These are phyloP conservation scores for Odontamblyopus rebecca DNA, from an alignment of 2,797 vertebrate genomes.

Conservation along the genomic window DNA sequence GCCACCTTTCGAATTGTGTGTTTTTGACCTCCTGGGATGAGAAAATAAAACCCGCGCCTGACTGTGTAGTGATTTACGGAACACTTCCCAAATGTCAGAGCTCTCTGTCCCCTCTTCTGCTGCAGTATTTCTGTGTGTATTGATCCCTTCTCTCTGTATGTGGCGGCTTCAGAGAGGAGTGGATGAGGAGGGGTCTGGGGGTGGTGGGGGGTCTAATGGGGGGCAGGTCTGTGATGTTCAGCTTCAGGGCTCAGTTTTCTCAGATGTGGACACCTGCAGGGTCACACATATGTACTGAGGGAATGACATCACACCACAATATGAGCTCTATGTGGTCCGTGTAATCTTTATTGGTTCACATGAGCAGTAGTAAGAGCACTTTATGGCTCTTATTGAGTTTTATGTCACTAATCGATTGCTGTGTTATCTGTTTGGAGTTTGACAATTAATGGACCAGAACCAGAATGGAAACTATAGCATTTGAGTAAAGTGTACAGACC, in stretches of 20 bases:
- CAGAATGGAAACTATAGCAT: not conserved
- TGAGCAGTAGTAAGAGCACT: not conserved
- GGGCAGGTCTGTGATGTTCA: constrained; percentile 50
- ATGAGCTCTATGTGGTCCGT: not conserved
- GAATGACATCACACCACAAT: constrained; percentile 2
- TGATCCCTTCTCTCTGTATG: constrained; percentile 31
- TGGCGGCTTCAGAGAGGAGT: constrained; percentile 22
- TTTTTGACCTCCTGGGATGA: constrained; percentile 10
- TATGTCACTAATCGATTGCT: not conserved
- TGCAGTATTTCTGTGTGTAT: constrained; percentile 33
- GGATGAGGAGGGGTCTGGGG: not conserved
- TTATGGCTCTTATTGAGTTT: not conserved
- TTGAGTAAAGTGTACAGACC: not conserved
- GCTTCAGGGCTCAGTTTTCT: constrained; percentile 32
- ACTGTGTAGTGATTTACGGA: not conserved
- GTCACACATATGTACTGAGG: constrained; percentile 29
- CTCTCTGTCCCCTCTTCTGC: not conserved
- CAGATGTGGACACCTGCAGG: constrained; percentile 29
- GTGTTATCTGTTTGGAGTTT: not conserved
- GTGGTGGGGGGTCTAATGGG: not conserved
- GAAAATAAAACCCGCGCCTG: not conserved
- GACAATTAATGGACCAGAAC: not conserved
- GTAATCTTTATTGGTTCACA: not conserved
- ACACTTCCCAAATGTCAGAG: constrained; percentile 12
- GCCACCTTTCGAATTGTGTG: not conserved